phyloP scores from a whole-genome alignment of 2,888 invertebrate species.

The Cepaea hortensis region DNA sequence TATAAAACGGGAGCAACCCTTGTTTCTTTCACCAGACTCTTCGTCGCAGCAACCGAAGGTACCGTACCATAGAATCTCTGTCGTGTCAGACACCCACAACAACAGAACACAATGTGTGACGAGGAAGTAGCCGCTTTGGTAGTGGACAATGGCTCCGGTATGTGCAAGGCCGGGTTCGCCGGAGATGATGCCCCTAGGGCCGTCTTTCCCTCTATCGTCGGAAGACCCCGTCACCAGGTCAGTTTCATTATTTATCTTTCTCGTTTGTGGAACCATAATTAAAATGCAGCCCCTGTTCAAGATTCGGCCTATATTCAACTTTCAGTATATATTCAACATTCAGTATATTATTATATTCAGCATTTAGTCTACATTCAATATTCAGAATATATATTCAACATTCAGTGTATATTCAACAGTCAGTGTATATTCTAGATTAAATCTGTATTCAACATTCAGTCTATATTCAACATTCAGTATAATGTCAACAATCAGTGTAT shows the following conservation, averaged over 20 bases:
- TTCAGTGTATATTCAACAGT: too few species aligned
- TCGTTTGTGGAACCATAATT: neutral
- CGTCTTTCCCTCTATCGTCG: conserved; percentile 49
- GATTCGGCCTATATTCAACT: too few species aligned
- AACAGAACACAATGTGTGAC: conserved; percentile 49
- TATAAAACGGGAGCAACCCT: conserved; percentile 6
- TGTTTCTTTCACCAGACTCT: conserved; percentile 26
- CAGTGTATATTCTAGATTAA: too few species aligned
- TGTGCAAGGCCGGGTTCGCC: conserved; percentile 77
- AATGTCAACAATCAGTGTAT: too few species aligned
- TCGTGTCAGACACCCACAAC: neutral
- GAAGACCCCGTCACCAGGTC: conserved; percentile 50
- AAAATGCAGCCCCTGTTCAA: too few species aligned
- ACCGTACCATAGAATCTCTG: neutral
- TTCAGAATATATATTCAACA: too few species aligned
- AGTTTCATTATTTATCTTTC: neutral
- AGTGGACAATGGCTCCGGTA: conserved; percentile 92
- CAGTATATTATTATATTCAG: too few species aligned
- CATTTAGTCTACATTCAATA: too few species aligned
- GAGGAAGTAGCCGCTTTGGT: conserved; percentile 54
- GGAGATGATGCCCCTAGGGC: conserved; percentile 53
- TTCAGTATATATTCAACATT: too few species aligned
- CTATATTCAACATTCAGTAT: too few species aligned
- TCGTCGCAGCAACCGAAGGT: conserved; percentile 27
- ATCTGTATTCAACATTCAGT: too few species aligned